Evolutionary conservation across 2,888 invertebrate genomes (phyloP), one percentile per base, ranked within the genome.

Genomic region (Amiota mariae): DNA sequence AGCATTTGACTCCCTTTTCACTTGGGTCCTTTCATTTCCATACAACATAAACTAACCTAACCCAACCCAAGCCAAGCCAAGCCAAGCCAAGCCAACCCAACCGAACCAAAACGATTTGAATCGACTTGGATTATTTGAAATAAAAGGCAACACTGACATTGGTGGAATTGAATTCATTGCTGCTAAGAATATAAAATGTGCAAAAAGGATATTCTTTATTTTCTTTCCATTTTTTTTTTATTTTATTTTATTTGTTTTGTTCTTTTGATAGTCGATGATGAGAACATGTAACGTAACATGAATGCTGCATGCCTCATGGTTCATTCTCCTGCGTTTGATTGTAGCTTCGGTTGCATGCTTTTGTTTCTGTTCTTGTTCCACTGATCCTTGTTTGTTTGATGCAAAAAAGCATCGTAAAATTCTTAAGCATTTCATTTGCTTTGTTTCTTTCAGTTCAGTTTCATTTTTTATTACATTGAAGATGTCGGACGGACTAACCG

Each of bases 381-480:
- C 15, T 20, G n/a, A 51, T 11, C n/a, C 51, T 51, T 51, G 51
- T n/a, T n/a, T n/a, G 51, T 15, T 36, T 76, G 76, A 75, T 74
- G 76, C 72, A 77, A 36, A 36, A 36, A 36, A 36, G 36, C 3
- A 36, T 36, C 80, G 79, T 77, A 79, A 81, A 82, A 77, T 77
- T 74, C 79, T 74, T 75, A 75, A 8, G 70, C 72, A 72, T 57
- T 73, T 54, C 71, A n/a, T n/a, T n/a, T n/a, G 76, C 78, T 79
- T 84, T 84, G 80, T 84, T 82, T 36, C 36, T 36, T 36, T 79
- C 75, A 73, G 77, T 36, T 79, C 75, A 73, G 77, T 77, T 83
- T 51, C 36, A 18, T 54, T 8, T 67, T 83, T 83, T 83, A 83
- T 80, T 78, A 68, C 75, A 74, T 72, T 74, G 74, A 79, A 36